A percentile compares a stretch with the other conserved stretches of the same genome.
Conservation (phyloP, 2,113 vertebrate genomes). For the Phylloscopus trochiloides region DNA sequence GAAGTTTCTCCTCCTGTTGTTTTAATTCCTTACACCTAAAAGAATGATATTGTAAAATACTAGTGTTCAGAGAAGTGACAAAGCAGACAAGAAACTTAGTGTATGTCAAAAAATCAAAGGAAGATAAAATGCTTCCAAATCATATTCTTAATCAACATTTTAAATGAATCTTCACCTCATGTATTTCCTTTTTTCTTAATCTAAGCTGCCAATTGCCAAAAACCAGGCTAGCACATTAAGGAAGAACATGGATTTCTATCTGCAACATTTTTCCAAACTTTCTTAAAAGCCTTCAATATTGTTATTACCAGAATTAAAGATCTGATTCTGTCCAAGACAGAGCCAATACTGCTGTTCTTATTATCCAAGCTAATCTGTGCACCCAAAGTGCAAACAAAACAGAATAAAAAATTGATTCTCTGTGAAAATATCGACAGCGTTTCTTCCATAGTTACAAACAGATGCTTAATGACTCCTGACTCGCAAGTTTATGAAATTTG, state of each 20-base stretch:
- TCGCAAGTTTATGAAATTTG: constrained; percentile 14
- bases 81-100: neutral
- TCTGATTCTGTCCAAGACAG: neutral
- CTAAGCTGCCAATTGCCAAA: neutral
- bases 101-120: neutral
- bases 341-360: neutral
- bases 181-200: neutral
- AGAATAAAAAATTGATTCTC: neutral
- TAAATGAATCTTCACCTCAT: neutral
- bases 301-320: neutral
- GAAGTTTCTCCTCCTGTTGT: neutral
- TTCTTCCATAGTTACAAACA: constrained; percentile 12
- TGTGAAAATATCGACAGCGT: rapidly evolving
- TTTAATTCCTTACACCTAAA: neutral
- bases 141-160: neutral
- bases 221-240: neutral
- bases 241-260: neutral
- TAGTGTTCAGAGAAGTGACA: neutral
- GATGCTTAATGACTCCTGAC: constrained; percentile 16
- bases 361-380: neutral
- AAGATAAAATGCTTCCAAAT: neutral
- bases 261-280: neutral
- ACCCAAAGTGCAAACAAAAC: neutral
- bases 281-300: neutral
- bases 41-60: neutral